These are phyloP conservation scores for Protodeltote pygarga DNA, from an alignment of 2,888 invertebrate genomes.

Conservation along the genomic window DNA sequence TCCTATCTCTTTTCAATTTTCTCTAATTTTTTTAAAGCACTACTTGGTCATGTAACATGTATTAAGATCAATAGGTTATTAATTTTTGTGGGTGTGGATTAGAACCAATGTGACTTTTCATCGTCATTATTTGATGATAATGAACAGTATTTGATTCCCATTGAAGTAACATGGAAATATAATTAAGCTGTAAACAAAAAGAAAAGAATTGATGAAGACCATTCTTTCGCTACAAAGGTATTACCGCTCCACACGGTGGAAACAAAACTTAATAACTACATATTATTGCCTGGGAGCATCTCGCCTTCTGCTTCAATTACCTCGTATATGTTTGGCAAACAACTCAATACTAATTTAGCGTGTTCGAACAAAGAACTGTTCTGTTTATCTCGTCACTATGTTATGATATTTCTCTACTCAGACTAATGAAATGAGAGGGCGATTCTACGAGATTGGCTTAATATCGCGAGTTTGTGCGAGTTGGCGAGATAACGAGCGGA, in stretches of 20 bases:
- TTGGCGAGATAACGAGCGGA: slow-evolving; percentile 23
- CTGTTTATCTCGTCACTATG: slow-evolving; percentile 49
- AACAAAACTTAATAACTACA: slow-evolving; percentile 22
- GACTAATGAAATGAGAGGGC: slow-evolving; percentile 54
- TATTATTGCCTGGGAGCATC: slow-evolving; percentile 15
- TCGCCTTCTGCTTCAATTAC: slow-evolving; percentile 36
- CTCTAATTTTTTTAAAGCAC: too few relatives aligned
- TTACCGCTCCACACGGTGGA: not conserved
- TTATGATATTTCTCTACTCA: slow-evolving; percentile 55
- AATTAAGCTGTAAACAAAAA: slow-evolving; percentile 25
- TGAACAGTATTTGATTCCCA: slow-evolving; percentile 35
- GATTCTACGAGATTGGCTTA: slow-evolving; percentile 48
- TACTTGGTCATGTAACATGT: too few relatives aligned
- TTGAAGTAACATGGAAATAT: slow-evolving; percentile 6
- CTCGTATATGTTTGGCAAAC: slow-evolving; percentile 52
- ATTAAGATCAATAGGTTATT: too few relatives aligned
- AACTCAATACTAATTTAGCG: slow-evolving; percentile 52
- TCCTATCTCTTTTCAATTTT: too few relatives aligned
- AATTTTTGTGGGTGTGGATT: too few relatives aligned
- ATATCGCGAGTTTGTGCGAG: slow-evolving; percentile 38
- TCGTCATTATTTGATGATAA: not conserved
- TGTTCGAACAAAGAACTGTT: slow-evolving; percentile 44
- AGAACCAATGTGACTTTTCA: too few relatives aligned
- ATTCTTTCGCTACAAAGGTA: slow-evolving; percentile 17
- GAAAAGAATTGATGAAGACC: slow-evolving; percentile 30